These are phyloP conservation scores for Limnephilus lunatus DNA, from an alignment of 2,888 invertebrate species.

Conservation along the genomic window DNA sequence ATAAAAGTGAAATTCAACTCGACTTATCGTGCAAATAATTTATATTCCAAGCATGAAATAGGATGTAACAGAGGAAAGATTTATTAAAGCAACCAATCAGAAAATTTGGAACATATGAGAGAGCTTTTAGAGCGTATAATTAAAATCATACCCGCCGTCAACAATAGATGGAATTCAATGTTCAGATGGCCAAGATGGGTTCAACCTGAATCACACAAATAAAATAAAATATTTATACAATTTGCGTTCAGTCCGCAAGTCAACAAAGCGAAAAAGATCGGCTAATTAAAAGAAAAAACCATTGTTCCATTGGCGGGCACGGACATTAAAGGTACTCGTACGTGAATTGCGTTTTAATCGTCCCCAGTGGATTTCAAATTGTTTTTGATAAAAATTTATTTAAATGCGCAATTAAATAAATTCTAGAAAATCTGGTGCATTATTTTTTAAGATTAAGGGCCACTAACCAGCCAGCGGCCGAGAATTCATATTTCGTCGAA, in stretches of 20 bases:
- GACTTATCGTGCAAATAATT: not conserved
- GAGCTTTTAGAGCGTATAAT: not conserved
- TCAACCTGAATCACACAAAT: not conserved
- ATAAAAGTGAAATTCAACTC: not conserved
- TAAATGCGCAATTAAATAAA: not conserved
- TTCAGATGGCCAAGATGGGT: not conserved
- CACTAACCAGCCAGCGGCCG: too few species aligned
- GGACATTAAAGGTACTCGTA: not conserved
- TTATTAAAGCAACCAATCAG: not conserved
- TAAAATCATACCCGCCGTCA: not conserved
- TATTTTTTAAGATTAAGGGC: not conserved
- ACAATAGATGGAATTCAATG: not conserved
- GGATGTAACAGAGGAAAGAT: not conserved
- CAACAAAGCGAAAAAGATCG: too few species aligned
- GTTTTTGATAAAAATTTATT: not conserved
- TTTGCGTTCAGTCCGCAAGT: not conserved
- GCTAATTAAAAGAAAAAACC: not conserved
- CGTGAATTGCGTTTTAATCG: not conserved
- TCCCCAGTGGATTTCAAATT: not conserved
- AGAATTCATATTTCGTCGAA: too few species aligned
- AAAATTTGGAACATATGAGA: not conserved
- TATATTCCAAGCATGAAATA: not conserved
- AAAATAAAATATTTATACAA: not conserved
- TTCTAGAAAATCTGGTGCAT: not conserved
- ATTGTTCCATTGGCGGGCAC: not conserved